Base-by-base conservation (phyloP, 2,113 vertebrate species). In the Henicopernis longicauda region DNA sequence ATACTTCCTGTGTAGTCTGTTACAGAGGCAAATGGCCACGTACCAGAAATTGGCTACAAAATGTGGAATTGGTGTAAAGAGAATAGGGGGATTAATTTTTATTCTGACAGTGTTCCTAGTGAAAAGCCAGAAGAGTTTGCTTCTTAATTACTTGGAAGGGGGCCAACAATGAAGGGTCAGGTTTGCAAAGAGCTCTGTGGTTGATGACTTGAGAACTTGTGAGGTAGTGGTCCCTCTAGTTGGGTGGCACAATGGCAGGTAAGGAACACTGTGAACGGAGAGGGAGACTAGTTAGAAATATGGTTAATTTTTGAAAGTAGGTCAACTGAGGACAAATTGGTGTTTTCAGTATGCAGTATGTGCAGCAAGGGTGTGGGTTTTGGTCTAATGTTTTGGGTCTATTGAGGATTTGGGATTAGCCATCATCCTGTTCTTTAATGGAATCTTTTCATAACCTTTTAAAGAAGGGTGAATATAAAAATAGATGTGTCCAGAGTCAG, bases 1-100 rank as follows among this genome's bases (percentile, higher is more conserved):
- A 0, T 45, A 22, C 16, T 52, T 34, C 18, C 8, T 62, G 0
- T 7, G 0, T 59, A 59, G 44, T 22, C 72, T 40, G 4, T 40
- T 22, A 21, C 0, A 0, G 54, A 55, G 61, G 47, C 22, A 25
- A 54, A 20, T 32, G 25, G 17, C 31, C 14, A 5, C 0, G 0
- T 47, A 38, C 16, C 62, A 86, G 74, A 55, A 50, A 7, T 11
- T 45, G 38, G 38, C 49, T 38, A 5, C 36, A 14, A 34, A 76
- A 49, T 4, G 3, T 42, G 59, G 69, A 54, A 16, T 11, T 25
- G 17, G 22, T 32, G 17, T 40, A 13, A 40, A 38, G 76, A 26
- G 40, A 58, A 29, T 2, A 52, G 19, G 16, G 15, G 38, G 21
- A 16, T 38, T 54, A 8, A 10, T 52, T 52, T 66, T 66, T 36